Evolutionary conservation across 2,888 invertebrate species (phyloP).

Genomic region (Cotesia congregata): DNA sequence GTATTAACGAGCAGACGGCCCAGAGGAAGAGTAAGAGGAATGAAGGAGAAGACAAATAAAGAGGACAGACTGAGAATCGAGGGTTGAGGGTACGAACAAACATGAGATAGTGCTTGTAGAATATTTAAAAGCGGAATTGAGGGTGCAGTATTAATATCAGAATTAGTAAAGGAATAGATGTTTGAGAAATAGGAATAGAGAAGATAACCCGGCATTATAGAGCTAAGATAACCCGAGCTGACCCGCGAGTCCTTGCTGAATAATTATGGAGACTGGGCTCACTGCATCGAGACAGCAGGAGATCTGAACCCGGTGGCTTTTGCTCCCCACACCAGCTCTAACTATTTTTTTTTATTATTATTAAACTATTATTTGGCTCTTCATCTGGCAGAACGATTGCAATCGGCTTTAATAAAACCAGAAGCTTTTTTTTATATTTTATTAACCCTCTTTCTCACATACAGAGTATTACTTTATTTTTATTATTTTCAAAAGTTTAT

Average conservation of each 20-base stretch:
- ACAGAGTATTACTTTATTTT: not conserved
- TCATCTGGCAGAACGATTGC: constrained; percentile 56
- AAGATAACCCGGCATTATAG: constrained; percentile 68
- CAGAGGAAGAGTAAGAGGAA: constrained; percentile 13
- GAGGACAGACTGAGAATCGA: constrained; percentile 30
- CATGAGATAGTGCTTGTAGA: constrained; percentile 39
- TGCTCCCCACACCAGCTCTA: constrained; percentile 19
- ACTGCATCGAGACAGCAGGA: constrained; percentile 55
- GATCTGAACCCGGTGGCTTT: constrained; percentile 66
- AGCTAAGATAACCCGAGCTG: constrained; percentile 62
- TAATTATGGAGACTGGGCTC: constrained; percentile 67
- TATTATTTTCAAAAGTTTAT: not conserved
- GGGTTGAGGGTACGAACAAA: constrained; percentile 32
- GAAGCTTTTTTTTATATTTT: not conserved
- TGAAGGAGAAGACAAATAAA: constrained; percentile 12
- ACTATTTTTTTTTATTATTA: not conserved
- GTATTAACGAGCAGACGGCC: constrained; percentile 32
- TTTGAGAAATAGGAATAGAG: constrained; percentile 52
- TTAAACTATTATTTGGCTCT: not conserved
- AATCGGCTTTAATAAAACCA: constrained; percentile 60
- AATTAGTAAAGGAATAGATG: not conserved
- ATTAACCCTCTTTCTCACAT: not conserved
- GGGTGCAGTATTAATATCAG: not conserved
- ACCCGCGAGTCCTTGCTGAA: constrained; percentile 65
- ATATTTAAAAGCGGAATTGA: constrained; percentile 40